These are phyloP conservation scores for Melieria omissa DNA, from an alignment of 2,888 invertebrate species.

Conservation along the genomic window DNA sequence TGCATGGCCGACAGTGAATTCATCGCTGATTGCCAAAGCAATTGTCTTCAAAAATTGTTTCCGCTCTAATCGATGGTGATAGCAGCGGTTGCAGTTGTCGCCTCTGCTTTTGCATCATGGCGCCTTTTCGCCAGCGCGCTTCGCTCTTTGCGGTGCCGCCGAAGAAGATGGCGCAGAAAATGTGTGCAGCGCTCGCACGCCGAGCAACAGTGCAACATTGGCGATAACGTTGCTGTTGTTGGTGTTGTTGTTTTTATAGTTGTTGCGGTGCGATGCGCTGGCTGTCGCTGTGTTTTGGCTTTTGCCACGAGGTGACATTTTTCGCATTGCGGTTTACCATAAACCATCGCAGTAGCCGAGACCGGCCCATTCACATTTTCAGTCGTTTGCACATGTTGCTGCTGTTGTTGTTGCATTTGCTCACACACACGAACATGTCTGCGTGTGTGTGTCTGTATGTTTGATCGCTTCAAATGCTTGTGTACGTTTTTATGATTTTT, in stretches of 20 bases:
- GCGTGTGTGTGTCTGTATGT: not conserved
- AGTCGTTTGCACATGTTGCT: conserved; percentile 3
- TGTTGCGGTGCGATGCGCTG: not conserved
- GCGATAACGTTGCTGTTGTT: not conserved
- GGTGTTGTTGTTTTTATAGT: not conserved
- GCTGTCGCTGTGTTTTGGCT: conserved; percentile 40
- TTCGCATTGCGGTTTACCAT: conserved; percentile 67
- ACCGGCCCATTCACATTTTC: conserved; percentile 31
- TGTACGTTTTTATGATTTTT: too few relatives aligned
- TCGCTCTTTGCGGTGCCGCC: not conserved
- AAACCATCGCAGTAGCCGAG: conserved; percentile 52
- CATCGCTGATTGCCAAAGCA: conserved; percentile 37
- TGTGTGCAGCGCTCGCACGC: not conserved
- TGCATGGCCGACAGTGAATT: conserved; percentile 18
- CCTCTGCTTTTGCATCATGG: not conserved
- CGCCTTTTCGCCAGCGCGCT: conserved; percentile 2
- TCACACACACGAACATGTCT: not conserved
- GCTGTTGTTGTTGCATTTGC: not conserved
- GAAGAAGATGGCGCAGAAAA: too few relatives aligned
- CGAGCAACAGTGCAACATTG: not conserved
- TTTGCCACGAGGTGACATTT: conserved; percentile 64
- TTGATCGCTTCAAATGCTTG: not conserved
- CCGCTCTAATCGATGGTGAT: conserved; percentile 32
- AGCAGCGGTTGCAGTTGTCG: conserved; percentile 16
- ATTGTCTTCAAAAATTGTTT: conserved; percentile 40